A percentile compares a stretch with the other conserved stretches of the same genome.
phyloP scores from a whole-genome alignment of 1,140 invertebrate genomes.

The Drosophila setifemur region DNA sequence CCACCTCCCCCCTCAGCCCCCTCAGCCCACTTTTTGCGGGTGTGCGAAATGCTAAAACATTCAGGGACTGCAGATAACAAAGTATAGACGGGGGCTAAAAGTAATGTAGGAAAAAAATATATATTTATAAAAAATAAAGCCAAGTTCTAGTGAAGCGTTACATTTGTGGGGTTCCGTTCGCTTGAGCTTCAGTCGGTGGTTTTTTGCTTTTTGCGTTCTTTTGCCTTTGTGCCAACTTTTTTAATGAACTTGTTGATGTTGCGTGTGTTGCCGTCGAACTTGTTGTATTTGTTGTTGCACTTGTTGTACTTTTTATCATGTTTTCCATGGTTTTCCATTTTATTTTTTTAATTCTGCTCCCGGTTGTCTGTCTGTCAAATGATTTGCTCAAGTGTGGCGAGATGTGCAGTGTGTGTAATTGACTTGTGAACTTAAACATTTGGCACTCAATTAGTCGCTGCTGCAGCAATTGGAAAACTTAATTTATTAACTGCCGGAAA shows the following conservation, averaged over 20 bases:
- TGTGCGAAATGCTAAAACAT: constrained; percentile 36
- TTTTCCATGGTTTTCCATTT: neutral
- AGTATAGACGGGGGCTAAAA: constrained; percentile 24
- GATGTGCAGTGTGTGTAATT: constrained; percentile 45
- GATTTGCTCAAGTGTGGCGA: constrained; percentile 46
- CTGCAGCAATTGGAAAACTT: constrained; percentile 28
- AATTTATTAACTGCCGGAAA: constrained; percentile 12
- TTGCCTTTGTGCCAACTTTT: constrained; percentile 46
- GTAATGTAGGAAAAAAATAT: constrained; percentile 2
- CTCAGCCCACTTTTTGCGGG: too few species aligned
- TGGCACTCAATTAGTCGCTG: constrained; percentile 46
- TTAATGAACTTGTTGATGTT: constrained; percentile 77
- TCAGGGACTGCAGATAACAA: constrained; percentile 43
- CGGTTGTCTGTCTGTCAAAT: constrained; percentile 60
- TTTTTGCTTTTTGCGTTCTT: constrained; percentile 34
- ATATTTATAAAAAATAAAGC: constrained; percentile 28
- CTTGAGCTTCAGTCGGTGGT: constrained; percentile 51
- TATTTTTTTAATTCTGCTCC: constrained; percentile 26
- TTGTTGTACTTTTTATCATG: constrained; percentile 2
- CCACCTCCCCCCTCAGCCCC: neutral
- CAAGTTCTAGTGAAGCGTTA: constrained; percentile 73
- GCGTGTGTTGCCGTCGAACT: constrained; percentile 25
- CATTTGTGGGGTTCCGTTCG: constrained; percentile 64
- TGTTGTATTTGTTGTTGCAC: constrained; percentile 8
- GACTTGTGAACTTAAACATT: constrained; percentile 56